These are phyloP conservation scores for Beris morrisii DNA, from an alignment of 2,888 invertebrate genomes.

Conservation along the genomic window DNA sequence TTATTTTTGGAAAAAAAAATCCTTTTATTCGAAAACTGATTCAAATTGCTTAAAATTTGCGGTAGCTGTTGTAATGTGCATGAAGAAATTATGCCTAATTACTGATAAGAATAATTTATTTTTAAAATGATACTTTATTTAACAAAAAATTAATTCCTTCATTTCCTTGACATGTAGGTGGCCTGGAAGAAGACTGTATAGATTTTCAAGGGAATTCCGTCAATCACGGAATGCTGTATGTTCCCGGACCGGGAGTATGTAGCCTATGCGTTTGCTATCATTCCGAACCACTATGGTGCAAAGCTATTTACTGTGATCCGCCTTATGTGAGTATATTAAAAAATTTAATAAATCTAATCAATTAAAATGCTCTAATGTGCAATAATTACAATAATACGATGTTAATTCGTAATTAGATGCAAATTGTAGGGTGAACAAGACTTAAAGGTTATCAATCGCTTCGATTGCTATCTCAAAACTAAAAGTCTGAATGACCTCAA, in stretches of 20 bases:
- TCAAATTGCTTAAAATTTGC: no score
- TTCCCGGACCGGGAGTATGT: conserved; percentile 83
- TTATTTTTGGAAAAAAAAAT: no score
- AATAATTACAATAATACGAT: not conserved
- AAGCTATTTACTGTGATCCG: conserved; percentile 83
- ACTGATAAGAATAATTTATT: no score
- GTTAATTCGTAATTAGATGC: no score
- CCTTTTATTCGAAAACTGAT: no score
- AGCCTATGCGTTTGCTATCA: conserved; percentile 85
- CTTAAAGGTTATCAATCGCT: no score
- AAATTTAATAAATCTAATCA: not conserved
- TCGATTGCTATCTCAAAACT: no score
- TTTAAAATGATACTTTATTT: no score
- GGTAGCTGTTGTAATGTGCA: no score
- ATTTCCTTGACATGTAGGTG: conserved; percentile 57
- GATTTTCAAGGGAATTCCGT: conserved; percentile 81
- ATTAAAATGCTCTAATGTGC: not conserved
- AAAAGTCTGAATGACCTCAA: no score
- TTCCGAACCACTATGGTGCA: conserved; percentile 83
- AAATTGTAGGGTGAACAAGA: no score
- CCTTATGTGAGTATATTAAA: conserved; percentile 70
- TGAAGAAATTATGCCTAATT: no score
- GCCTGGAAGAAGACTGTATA: conserved; percentile 76
- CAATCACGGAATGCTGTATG: conserved; percentile 77
- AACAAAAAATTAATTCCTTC: not conserved